A percentile compares a stretch with the other conserved stretches of the same genome.
phyloP scores from a whole-genome alignment of 2,113 vertebrate genomes.

The Daphoenositta chrysoptera region DNA sequence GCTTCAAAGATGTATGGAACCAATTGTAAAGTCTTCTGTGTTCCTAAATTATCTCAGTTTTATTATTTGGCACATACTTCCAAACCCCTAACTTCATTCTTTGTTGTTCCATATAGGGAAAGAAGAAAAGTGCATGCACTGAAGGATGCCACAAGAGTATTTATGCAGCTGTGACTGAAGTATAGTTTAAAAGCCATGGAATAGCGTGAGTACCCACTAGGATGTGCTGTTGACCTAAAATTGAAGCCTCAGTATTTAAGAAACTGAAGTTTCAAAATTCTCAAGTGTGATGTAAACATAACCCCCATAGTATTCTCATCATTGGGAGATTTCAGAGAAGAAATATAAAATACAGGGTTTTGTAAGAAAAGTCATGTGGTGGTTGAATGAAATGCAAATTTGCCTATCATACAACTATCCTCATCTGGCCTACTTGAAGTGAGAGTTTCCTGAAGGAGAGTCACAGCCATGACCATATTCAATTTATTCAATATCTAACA shows the following conservation, averaged over 20 bases:
- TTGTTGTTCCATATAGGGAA: background rate
- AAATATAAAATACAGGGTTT: background rate
- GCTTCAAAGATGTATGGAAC: background rate
- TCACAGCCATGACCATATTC: background rate
- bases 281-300: background rate
- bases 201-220: slow-evolving; percentile 52
- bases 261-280: background rate
- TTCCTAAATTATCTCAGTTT: background rate
- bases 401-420: background rate
- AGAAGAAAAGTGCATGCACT: background rate
- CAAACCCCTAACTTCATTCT: background rate
- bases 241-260: background rate
- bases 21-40: background rate
- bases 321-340: background rate
- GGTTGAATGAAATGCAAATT: background rate
- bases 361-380: background rate
- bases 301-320: background rate
- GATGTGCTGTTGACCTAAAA: slow-evolving; percentile 62
- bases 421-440: background rate
- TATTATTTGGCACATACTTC: background rate
- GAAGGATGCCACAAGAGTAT: background rate
- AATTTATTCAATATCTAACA: background rate
- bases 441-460: background rate
- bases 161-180: background rate
- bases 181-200: background rate